Evolutionary conservation across 2,888 invertebrate genomes (phyloP).

Genomic region (Pseudococcus jackbeardsleyi): DNA sequence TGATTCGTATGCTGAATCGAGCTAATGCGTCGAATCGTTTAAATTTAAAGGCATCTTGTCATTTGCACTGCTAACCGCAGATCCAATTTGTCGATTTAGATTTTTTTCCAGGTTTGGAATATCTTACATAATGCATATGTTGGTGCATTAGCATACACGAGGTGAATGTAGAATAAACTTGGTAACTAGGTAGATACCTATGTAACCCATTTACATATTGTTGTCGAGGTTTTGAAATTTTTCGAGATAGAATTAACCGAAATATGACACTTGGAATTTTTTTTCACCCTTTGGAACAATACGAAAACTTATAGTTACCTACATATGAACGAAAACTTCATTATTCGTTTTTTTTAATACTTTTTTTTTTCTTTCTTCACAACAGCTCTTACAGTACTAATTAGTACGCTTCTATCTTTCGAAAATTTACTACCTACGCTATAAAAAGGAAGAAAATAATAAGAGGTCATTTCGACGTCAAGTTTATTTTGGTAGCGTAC

Average conservation of each 20-base stretch:
- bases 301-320: neutral
- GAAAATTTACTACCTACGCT: neutral
- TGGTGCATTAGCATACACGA: too few species aligned
- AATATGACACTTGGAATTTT: neutral
- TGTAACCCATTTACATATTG: neutral
- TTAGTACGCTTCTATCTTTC: neutral
- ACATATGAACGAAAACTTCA: neutral
- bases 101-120: neutral
- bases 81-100: neutral
- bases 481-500: slow-evolving; percentile 17
- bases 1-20: neutral
- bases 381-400: neutral
- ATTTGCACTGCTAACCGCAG: neutral
- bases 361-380: neutral
- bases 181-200: too few species aligned
- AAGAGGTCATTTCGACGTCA: slow-evolving; percentile 13
- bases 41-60: neutral
- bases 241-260: neutral
- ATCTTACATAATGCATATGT: neutral
- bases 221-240: neutral
- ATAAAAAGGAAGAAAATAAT: neutral
- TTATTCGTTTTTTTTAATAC: neutral
- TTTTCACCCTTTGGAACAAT: neutral
- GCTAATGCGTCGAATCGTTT: neutral
- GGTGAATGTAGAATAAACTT: too few species aligned